Evolutionary conservation across 2,797 vertebrate species (phyloP).

Genomic region (Pempheris klunzingeri): DNA sequence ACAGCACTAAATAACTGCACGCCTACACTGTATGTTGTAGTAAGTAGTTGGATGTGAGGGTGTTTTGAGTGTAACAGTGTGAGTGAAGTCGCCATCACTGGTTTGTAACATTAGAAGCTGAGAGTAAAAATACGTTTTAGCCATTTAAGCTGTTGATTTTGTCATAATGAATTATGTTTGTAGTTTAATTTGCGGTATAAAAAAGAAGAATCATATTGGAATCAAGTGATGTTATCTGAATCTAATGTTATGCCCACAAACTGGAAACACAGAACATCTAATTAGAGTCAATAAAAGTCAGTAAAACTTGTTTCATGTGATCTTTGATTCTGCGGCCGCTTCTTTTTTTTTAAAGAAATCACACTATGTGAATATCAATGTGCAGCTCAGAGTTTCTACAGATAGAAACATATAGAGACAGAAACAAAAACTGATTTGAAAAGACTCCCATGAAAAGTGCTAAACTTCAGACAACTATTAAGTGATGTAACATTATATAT

Average conservation of each 20-base stretch:
- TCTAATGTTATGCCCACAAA: slow-evolving; percentile 44
- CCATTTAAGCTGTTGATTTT: not conserved
- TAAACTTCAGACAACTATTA: no score
- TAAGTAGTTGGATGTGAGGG: not conserved
- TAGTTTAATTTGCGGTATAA: slow-evolving; percentile 1
- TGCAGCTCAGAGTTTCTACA: no score
- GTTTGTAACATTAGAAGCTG: not conserved
- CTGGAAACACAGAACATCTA: slow-evolving; percentile 42
- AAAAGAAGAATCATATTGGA: not conserved
- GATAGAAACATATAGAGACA: no score
- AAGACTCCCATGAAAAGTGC: no score
- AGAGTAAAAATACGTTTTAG: slow-evolving; percentile 2
- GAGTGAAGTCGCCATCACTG: not conserved
- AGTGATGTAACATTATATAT: not conserved
- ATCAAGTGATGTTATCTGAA: slow-evolving; percentile 8
- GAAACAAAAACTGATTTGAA: no score
- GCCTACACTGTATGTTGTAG: slow-evolving; percentile 12
- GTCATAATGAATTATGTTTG: not conserved
- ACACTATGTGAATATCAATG: not conserved
- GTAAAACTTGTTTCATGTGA: slow-evolving; percentile 54
- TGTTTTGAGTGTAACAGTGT: slow-evolving; percentile 6
- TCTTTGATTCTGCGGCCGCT: slow-evolving; percentile 16
- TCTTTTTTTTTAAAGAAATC: not conserved
- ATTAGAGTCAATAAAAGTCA: slow-evolving; percentile 61
- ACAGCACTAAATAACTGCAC: slow-evolving; percentile 25